Evolutionary conservation across 2,113 vertebrate species (phyloP).

Genomic region (Campylorhamphus procurvoides): DNA sequence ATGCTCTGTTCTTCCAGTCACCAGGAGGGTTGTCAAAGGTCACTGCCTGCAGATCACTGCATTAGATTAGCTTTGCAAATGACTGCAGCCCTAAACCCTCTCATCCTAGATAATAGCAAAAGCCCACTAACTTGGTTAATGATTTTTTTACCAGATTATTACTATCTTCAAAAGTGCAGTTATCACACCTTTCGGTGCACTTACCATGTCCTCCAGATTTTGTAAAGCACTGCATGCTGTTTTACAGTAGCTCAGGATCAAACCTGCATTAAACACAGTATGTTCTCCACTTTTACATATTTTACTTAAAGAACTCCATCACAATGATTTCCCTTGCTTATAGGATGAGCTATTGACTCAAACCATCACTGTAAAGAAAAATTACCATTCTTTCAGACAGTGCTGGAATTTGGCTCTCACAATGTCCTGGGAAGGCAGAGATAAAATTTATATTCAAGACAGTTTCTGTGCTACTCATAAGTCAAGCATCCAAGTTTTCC

Average conservation of each 20-base stretch:
- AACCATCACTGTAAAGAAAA: neutral
- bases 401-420: slow-evolving; percentile 32
- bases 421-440: slow-evolving; percentile 1
- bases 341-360: slow-evolving; percentile 9
- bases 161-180: neutral
- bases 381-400: neutral
- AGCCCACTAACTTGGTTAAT: neutral
- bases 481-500: slow-evolving; percentile 35
- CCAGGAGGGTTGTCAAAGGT: slow-evolving; percentile 33
- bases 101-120: neutral
- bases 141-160: neutral
- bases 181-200: neutral
- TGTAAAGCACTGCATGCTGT: neutral
- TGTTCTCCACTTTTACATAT: neutral
- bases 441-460: slow-evolving; percentile 38
- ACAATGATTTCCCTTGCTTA: slow-evolving; percentile 16
- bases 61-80: slow-evolving; percentile 41
- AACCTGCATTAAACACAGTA: neutral
- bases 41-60: neutral
- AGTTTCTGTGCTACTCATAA: neutral
- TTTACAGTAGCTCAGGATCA: neutral
- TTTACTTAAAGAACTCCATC: neutral
- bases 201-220: neutral
- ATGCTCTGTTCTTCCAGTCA: slow-evolving; percentile 12
- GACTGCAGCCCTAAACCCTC: neutral